Evolutionary conservation across 2,797 vertebrate genomes (phyloP).

Genomic region (Platyrinchus mystaceus): DNA sequence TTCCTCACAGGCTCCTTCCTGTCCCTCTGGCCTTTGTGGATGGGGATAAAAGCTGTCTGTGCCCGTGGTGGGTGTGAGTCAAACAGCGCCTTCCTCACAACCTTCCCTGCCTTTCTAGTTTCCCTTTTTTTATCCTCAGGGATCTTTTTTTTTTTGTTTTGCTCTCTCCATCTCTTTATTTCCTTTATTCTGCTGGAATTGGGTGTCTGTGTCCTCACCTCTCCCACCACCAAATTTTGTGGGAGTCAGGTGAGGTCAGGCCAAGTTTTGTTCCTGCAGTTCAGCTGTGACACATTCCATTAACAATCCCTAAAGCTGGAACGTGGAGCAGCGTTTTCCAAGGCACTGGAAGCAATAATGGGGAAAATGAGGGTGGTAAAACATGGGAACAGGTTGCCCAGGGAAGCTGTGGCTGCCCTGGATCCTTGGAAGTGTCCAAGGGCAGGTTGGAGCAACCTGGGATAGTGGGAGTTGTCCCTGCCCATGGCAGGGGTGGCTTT

Average conservation of each 20-base stretch:
- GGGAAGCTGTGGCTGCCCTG: neutral
- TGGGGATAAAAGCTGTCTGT: neutral
- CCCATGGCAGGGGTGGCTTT: fast-evolving
- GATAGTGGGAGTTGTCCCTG: neutral
- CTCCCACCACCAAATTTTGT: neutral
- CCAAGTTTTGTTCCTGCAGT: neutral
- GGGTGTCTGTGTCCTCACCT: neutral
- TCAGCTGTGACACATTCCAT: neutral
- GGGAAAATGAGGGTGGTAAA: neutral
- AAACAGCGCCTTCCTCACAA: neutral
- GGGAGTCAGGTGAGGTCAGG: neutral
- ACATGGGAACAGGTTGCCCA: neutral
- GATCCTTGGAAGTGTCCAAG: neutral
- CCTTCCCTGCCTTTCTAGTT: neutral
- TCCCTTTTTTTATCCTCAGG: neutral
- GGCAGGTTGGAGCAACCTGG: neutral
- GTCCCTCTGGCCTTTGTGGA: neutral
- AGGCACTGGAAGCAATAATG: neutral
- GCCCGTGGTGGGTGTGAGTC: neutral
- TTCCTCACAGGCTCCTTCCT: neutral
- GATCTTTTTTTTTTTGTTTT: neutral
- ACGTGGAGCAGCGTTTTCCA: fast-evolving
- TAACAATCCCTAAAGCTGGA: fast-evolving
- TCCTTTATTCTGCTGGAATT: neutral
- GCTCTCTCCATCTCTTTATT: neutral